Evolutionary conservation across 2,797 vertebrate genomes (phyloP).

Genomic region (Gymnothorax reevesii): DNA sequence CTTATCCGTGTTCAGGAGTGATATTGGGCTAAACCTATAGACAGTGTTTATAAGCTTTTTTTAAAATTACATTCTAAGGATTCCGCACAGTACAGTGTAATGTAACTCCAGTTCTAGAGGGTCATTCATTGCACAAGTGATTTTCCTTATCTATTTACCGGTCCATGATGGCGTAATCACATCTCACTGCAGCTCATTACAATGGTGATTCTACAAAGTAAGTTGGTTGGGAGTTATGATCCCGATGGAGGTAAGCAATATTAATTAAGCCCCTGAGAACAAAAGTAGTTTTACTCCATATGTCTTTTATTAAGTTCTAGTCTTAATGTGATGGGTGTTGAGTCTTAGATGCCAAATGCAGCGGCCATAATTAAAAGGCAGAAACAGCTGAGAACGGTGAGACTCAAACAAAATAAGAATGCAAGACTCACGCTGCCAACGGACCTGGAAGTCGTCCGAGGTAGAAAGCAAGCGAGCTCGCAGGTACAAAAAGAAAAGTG

Average conservation of each 20-base stretch:
- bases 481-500: no score
- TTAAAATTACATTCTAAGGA: background rate
- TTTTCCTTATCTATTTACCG: background rate
- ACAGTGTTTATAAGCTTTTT: background rate
- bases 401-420: no score
- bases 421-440: no score
- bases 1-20: background rate
- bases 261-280: background rate
- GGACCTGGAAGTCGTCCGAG: no score
- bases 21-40: background rate
- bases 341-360: no score
- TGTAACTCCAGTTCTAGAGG: background rate
- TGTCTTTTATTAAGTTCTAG: no score
- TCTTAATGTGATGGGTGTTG: no score
- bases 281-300: background rate
- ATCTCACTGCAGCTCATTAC: background rate
- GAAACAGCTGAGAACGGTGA: no score
- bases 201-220: background rate
- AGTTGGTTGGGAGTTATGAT: background rate
- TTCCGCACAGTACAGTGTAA: background rate
- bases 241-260: background rate
- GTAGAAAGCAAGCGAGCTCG: no score
- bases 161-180: background rate
- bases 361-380: no score
- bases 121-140: background rate